phyloP scores from a whole-genome alignment of 2,113 vertebrate genomes.

The Meleagris gallopavo region DNA sequence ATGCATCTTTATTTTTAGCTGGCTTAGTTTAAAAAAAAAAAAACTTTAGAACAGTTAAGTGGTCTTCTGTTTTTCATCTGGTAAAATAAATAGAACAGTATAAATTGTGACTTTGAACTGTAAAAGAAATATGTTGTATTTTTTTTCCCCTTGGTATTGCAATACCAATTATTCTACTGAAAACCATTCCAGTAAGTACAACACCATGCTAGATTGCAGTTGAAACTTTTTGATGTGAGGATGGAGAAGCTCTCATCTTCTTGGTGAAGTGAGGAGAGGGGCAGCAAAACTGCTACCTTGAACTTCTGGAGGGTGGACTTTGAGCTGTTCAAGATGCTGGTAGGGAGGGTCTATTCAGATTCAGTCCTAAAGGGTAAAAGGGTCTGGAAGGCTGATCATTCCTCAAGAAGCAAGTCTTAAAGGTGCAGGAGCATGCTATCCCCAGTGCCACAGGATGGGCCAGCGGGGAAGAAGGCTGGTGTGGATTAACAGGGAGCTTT shows the following conservation, averaged over 20 bases:
- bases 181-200: not conserved
- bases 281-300: too few species aligned
- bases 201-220: not conserved
- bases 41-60: not conserved
- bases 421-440: too few species aligned
- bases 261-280: too few species aligned
- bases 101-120: not conserved
- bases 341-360: too few species aligned
- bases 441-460: too few species aligned
- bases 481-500: too few species aligned
- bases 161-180: not conserved
- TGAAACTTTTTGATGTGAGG: not conserved
- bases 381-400: too few species aligned
- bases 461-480: too few species aligned
- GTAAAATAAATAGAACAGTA: not conserved
- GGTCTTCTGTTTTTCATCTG: not conserved
- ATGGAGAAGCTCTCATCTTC: not conserved
- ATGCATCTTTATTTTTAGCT: slow-evolving; percentile 36
- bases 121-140: slow-evolving; percentile 32
- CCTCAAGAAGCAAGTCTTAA: too few species aligned
- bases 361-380: too few species aligned
- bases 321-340: too few species aligned
- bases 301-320: too few species aligned
- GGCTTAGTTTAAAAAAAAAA: not conserved
- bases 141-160: not conserved